Base-by-base conservation (phyloP, 2,888 invertebrate genomes). In the Epsilonema sp. region DNA sequence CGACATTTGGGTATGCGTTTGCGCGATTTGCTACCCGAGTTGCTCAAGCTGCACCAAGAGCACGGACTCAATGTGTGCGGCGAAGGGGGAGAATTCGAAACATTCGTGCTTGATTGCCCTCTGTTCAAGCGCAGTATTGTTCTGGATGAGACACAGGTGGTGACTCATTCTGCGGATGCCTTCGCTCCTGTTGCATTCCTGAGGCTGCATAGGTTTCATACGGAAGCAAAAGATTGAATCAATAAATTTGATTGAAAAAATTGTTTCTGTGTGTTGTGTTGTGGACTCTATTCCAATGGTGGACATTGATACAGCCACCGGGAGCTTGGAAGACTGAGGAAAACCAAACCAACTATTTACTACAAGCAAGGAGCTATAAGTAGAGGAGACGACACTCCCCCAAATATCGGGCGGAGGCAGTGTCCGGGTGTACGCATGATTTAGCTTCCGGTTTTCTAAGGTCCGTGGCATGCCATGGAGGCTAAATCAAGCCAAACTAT, bases 31-130 rank as follows among this genome's bases (percentile, higher is more conserved):
- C 80, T 83, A 62, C 78, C 84, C 16, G 83, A 89, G 68, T 75
- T 97, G 62, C 66, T 80, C 55, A 75, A 79, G 66, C 82, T 92
- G 80, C 79, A 82, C 63, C 80, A 83, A 65, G 85, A 89, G 69
- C 97, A 84, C 69, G 89, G 87, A 45, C 73, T 89, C 53, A 86
- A 89, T 71, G 78, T 90, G 38, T 92, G 90, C 69, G 97, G 97
- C 21, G 97, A 99, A 72, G 97, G 97, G 42, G 97, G 97, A 45
- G 97, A 99, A 69, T 97, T 90, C 66, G 97, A 97, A 72, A 87
- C 92, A 26, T 83, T 97, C 66, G 90, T 90, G 5, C 72, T 92
- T 51, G 90, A 97, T 73, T 94, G 94, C 69, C 92, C 94, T 4
- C 73, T 97, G 51, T 94, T 90, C 71, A 79, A 77, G 65, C 84